These are phyloP conservation scores for Campylorhamphus procurvoides DNA, from an alignment of 2,113 vertebrate genomes.

Conservation along the genomic window DNA sequence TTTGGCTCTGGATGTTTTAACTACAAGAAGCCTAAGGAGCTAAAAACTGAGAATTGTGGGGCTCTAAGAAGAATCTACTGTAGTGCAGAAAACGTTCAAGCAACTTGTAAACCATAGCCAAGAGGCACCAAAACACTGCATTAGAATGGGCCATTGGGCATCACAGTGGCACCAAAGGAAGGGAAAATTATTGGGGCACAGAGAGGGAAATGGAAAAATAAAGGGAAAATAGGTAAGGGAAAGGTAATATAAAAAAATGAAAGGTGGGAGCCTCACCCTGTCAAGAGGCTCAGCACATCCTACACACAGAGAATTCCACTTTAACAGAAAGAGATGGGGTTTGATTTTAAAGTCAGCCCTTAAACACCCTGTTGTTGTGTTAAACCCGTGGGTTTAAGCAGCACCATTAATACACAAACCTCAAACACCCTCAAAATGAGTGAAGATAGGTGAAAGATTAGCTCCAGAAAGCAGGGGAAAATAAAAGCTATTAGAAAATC, in stretches of 20 bases:
- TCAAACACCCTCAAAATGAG: not conserved
- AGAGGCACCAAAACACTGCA: constrained; percentile 24
- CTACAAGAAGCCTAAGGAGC: not conserved
- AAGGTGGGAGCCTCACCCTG: not conserved
- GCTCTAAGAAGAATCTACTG: not conserved
- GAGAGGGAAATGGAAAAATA: not conserved
- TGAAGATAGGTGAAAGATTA: not conserved
- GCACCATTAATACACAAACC: not conserved
- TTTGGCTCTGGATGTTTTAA: not conserved
- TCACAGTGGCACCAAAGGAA: not conserved
- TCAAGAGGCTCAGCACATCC: not conserved
- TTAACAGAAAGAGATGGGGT: not conserved
- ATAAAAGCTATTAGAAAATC: not conserved
- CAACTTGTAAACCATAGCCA: constrained; percentile 10
- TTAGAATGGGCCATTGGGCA: not conserved
- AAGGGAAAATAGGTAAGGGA: not conserved
- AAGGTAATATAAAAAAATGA: not conserved
- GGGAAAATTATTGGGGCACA: not conserved
- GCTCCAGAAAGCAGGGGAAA: not conserved
- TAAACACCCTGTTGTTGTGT: not conserved
- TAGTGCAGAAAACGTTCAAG: not conserved
- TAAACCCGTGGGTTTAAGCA: not conserved
- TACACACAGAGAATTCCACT: not conserved
- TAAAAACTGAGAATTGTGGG: not conserved
- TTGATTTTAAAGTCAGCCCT: not conserved